These are phyloP conservation scores for Pyrocoelia pectoralis DNA, from an alignment of 2,888 invertebrate genomes.

Conservation along the genomic window DNA sequence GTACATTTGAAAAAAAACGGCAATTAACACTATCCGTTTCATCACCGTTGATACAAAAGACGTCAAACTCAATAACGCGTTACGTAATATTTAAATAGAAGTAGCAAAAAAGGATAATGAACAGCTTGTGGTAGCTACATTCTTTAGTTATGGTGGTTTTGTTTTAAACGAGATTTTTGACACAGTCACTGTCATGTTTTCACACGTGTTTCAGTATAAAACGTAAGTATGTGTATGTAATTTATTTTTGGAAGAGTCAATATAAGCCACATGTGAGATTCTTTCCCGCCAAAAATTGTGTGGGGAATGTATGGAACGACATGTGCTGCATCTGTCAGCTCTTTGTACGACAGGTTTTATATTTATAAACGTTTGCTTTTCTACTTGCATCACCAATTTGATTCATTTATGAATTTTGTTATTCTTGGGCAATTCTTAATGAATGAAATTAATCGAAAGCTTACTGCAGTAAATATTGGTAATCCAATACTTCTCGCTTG, in stretches of 20 bases:
- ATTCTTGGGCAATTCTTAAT: not conserved
- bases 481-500: no score
- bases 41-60: no score
- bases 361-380: constrained; percentile 18
- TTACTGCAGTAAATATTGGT: no score
- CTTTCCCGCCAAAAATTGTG: constrained; percentile 31
- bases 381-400: not conserved
- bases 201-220: constrained; percentile 27
- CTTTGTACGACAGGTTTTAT: constrained; percentile 27
- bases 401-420: not conserved
- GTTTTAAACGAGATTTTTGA: constrained; percentile 17
- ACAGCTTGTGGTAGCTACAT: constrained; percentile 11
- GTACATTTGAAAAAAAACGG: no score
- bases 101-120: not conserved
- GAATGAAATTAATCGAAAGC: no score
- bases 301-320: constrained; percentile 27
- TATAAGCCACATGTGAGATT: constrained; percentile 34
- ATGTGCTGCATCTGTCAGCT: constrained; percentile 29
- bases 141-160: not conserved
- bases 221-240: constrained; percentile 24
- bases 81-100: not conserved
- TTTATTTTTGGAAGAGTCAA: constrained; percentile 34
- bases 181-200: constrained; percentile 22
- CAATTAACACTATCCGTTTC: no score
- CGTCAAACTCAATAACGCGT: not conserved